Base-by-base conservation (phyloP, 2,888 invertebrate genomes). In the Dimorphilus gyrociliatus region DNA sequence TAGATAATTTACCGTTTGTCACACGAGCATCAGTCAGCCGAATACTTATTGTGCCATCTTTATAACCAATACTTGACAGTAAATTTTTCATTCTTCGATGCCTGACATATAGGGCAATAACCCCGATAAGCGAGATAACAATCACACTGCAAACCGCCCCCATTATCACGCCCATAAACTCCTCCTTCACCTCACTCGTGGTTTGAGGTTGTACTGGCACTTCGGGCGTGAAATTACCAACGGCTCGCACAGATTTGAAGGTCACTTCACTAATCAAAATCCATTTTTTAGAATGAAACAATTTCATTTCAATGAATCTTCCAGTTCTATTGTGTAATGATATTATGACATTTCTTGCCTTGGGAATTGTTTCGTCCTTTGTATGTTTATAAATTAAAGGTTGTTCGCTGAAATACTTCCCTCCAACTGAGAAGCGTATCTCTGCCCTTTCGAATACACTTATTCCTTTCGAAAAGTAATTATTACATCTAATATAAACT, bases 221-320 rank as follows among this genome's bases (percentile, higher is more conserved):
- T 29, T 33, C 33, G 23, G 35, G 33, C 4, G 32, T 35, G 30
- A 37, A 32, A 28, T 37, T 37, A 8, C 37, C 37, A 10, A 16
- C 19, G 8, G 28, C 37, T n/a, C n/a, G n/a, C n/a, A n/a, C 74
- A 47, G 84, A 84, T 47, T 77, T 76, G 60, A 86, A 86, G 33
- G 77, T 74, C 39, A 86, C 71, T 65, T 88, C 86, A 62, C 82
- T 82, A 51, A 88, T 72, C 65, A 86, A 74, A 45, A 86, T 75
- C 85, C 86, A 86, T 32, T 75, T 69, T 12, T 78, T 72, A 3
- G 80, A 76, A 58, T 84, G 85, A 43, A 70, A 70, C 30, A 85
- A 69, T 47, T 76, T 41, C 72, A 44, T 78, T 65, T 52, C 78
- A 36, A 85, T 76, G 67, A 74, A 81, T 50, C 72, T 71, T 16